Percentiles rank a stretch among this genome's conserved stretches.
Conservation (phyloP, 2,888 invertebrate genomes). For the Drosophila falleni region DNA sequence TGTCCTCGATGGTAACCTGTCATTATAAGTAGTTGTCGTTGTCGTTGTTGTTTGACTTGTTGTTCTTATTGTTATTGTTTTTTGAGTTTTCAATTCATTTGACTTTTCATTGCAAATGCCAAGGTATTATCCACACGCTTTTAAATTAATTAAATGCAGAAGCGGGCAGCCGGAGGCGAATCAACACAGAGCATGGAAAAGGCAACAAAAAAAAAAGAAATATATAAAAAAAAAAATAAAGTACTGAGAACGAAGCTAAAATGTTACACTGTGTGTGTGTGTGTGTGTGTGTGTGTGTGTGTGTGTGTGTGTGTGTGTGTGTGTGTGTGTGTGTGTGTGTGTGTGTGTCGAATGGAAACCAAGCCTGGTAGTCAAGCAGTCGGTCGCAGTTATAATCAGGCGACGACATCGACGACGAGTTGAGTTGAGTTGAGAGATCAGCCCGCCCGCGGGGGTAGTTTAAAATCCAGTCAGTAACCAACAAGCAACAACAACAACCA, state of each 20-base stretch:
- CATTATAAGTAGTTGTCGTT: constrained; percentile 41
- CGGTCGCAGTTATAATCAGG: constrained; percentile 50
- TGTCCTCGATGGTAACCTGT: constrained; percentile 49
- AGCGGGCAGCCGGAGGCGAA: constrained; percentile 42
- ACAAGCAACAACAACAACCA: constrained; percentile 18
- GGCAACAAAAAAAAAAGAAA: constrained; percentile 2
- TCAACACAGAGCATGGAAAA: constrained; percentile 5
- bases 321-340: constrained; percentile 17
- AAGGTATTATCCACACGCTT: constrained; percentile 83
- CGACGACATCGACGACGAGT: constrained; percentile 29
- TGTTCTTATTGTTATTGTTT: constrained; percentile 33
- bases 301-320: too few species aligned
- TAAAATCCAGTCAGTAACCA: constrained; percentile 35
- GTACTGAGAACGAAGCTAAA: constrained; percentile 6
- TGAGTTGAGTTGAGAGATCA: constrained; percentile 58
- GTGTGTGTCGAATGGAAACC: constrained; percentile 34
- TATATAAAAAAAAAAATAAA: constrained; percentile 18
- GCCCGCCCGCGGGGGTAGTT: constrained; percentile 60
- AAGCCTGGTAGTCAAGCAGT: constrained; percentile 56
- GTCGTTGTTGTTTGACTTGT: neutral
- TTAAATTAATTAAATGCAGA: constrained; percentile 83
- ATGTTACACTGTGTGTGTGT: constrained; percentile 18
- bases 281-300: too few species aligned
- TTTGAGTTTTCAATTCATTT: constrained; percentile 79
- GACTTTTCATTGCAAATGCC: constrained; percentile 77